These are phyloP conservation scores for Sepiola atlantica DNA, from an alignment of 2,888 invertebrate genomes.

Conservation along the genomic window DNA sequence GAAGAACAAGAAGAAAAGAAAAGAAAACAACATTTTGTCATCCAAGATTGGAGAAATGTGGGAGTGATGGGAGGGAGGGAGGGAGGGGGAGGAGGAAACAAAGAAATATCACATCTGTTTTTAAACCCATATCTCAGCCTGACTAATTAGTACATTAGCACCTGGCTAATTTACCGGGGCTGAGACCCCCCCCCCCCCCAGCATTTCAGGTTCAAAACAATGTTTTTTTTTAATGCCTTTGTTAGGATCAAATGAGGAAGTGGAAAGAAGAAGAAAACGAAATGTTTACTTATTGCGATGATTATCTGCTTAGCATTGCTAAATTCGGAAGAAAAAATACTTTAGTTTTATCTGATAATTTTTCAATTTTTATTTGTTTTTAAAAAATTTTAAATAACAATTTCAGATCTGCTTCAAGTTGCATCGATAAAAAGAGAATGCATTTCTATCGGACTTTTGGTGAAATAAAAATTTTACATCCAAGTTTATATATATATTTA, in stretches of 20 bases:
- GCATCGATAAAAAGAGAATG: background rate
- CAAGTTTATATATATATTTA: background rate
- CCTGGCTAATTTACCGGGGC: background rate
- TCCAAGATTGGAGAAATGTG: background rate
- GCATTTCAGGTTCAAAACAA: background rate
- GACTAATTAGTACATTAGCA: background rate
- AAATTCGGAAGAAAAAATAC: background rate
- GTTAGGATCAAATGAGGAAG: background rate
- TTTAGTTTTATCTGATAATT: background rate
- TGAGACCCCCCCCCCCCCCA: no score
- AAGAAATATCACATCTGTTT: background rate
- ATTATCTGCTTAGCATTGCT: background rate
- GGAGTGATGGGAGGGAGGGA: background rate
- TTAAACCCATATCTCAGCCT: slow-evolving; percentile 15
- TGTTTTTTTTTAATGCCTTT: background rate
- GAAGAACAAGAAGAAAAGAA: background rate
- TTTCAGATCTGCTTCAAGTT: background rate
- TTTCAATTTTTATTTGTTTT: background rate
- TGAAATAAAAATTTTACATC: background rate
- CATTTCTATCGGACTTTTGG: background rate
- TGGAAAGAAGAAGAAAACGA: background rate
- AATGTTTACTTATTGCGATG: background rate
- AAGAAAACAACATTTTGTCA: background rate
- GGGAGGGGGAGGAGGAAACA: background rate
- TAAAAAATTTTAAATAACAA: background rate